A percentile compares a stretch with the other conserved stretches of the same genome.
Conservation (phyloP, 1,140 invertebrate species). For the Lepidostoma basale region DNA sequence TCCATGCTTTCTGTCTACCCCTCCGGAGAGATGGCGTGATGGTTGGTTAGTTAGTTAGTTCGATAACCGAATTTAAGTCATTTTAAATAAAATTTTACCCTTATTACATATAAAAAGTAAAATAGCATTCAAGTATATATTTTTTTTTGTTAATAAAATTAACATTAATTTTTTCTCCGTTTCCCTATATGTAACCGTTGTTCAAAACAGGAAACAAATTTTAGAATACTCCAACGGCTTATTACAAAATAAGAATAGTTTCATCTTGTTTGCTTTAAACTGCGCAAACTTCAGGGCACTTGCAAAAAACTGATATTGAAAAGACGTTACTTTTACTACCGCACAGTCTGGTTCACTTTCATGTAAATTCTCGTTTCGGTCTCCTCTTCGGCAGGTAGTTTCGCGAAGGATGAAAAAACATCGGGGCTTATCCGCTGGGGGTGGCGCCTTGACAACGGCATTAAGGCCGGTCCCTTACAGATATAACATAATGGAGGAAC, state of each 20-base stretch:
- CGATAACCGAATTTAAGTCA: too few species aligned
- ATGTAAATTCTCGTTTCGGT: constrained; percentile 6
- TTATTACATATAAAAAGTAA: too few species aligned
- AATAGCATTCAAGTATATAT: too few species aligned
- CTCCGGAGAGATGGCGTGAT: too few species aligned
- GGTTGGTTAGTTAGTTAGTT: too few species aligned
- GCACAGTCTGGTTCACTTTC: constrained; percentile 21
- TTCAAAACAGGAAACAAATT: too few species aligned
- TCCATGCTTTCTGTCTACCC: too few species aligned
- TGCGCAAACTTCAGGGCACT: neutral
- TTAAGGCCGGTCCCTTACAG: constrained; percentile 35
- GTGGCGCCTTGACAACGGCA: constrained; percentile 39
- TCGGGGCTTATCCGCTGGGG: constrained; percentile 34
- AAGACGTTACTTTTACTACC: constrained; percentile 7
- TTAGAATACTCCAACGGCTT: neutral
- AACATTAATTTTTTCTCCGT: too few species aligned
- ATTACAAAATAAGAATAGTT: constrained; percentile 10
- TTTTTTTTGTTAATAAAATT: too few species aligned
- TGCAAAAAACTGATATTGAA: constrained; percentile 23
- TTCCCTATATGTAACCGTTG: too few species aligned
- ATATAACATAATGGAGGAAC: constrained; percentile 41
- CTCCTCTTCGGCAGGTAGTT: constrained; percentile 8
- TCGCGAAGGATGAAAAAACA: constrained; percentile 24
- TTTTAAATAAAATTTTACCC: too few species aligned
- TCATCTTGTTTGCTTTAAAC: neutral